Conservation (phyloP, 1,140 invertebrate species). For the Zaprionus kolodkinae region DNA sequence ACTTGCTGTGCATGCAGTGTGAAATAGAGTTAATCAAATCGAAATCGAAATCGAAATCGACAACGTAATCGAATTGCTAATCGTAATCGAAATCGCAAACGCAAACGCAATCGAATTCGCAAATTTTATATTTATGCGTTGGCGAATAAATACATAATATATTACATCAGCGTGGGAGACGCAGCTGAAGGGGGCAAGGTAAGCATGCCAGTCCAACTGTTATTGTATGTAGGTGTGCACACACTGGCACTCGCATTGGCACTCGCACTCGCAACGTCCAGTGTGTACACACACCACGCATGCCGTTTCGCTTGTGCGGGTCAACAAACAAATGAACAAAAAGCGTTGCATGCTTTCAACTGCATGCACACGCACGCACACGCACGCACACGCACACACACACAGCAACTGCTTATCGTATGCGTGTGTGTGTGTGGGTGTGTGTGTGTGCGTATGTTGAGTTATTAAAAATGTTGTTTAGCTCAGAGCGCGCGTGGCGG, state of each 20-base stretch:
- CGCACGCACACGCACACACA: not conserved
- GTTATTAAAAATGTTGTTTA: slow-evolving; percentile 7
- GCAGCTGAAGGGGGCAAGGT: not conserved
- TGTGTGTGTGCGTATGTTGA: not conserved
- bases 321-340: slow-evolving; percentile 59
- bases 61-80: not conserved
- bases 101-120: not conserved
- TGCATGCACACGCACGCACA: slow-evolving; percentile 20
- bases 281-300: slow-evolving; percentile 34
- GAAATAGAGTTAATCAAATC: slow-evolving; percentile 5
- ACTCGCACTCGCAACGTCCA: not conserved
- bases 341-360: slow-evolving; percentile 54
- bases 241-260: not conserved
- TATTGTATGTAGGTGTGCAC: slow-evolving; percentile 9
- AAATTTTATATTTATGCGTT: not conserved
- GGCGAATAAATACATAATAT: not conserved
- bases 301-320: slow-evolving; percentile 38
- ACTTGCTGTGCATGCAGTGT: slow-evolving; percentile 4
- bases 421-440: not conserved
- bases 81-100: not conserved
- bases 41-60: not conserved
- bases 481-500: not conserved
- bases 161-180: slow-evolving; percentile 6
- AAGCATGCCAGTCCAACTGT: not conserved
- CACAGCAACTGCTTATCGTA: too few species aligned